phyloP scores from a whole-genome alignment of 2,888 invertebrate genomes.

The Ophion ellenae region DNA sequence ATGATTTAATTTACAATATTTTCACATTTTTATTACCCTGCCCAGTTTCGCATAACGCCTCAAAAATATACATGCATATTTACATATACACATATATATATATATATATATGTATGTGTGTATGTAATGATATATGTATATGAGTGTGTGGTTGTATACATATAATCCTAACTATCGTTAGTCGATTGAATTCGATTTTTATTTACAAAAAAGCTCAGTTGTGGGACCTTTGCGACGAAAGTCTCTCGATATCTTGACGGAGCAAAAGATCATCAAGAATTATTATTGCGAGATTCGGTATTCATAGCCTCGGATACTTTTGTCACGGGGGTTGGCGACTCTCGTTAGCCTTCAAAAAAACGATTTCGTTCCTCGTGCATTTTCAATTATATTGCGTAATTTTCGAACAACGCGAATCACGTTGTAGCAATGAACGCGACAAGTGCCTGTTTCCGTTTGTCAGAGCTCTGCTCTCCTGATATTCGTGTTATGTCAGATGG shows the following conservation, averaged over 20 bases:
- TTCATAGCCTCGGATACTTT: constrained; percentile 59
- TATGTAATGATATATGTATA: neutral
- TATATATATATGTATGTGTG: neutral
- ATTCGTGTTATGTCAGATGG: neutral
- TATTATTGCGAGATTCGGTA: constrained; percentile 45
- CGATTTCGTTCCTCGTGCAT: neutral
- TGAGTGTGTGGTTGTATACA: neutral
- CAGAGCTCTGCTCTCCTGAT: neutral
- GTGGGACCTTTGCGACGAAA: constrained; percentile 37
- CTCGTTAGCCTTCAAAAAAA: constrained; percentile 22
- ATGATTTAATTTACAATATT: constrained; percentile 79
- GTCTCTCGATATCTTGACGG: constrained; percentile 35
- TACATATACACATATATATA: too few species aligned
- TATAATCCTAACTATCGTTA: constrained; percentile 38
- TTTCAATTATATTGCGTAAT: neutral
- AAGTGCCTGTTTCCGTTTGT: neutral
- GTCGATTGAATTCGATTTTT: constrained; percentile 42
- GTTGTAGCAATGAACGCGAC: neutral
- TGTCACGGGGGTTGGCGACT: constrained; percentile 21
- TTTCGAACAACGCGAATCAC: neutral
- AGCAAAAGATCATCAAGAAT: constrained; percentile 21
- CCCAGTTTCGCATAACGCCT: constrained; percentile 69
- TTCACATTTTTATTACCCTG: constrained; percentile 76
- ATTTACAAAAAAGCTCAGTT: constrained; percentile 66
- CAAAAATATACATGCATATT: constrained; percentile 18